A percentile compares a stretch with the other conserved stretches of the same genome.
Conservation (phyloP, 2,797 vertebrate species). For the Chiroxiphia lanceolata region DNA sequence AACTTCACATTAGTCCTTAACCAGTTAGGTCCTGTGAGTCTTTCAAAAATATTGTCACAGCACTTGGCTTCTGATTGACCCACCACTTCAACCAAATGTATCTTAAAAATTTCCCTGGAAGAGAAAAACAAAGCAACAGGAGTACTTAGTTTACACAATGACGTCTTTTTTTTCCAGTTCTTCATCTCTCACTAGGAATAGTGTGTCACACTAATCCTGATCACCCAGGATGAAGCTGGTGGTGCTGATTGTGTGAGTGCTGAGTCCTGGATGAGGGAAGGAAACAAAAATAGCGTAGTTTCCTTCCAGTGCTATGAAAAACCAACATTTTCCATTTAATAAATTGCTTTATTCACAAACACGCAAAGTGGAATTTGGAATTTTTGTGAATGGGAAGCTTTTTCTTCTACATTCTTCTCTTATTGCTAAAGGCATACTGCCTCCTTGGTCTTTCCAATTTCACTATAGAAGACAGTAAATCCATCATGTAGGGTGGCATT, state of each 20-base stretch:
- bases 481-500: neutral
- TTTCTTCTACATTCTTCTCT: neutral
- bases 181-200: neutral
- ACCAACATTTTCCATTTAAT: neutral
- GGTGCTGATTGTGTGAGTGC: neutral
- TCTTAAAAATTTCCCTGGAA: neutral
- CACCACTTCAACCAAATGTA: neutral
- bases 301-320: neutral
- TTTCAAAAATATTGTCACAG: neutral
- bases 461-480: neutral
- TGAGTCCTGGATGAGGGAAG: neutral
- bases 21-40: neutral
- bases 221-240: neutral
- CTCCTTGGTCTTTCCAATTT: neutral
- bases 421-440: neutral
- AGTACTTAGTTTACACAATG: neutral
- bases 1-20: neutral
- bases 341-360: neutral
- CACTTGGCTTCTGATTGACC: neutral
- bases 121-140: neutral
- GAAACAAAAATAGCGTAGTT: accelerated
- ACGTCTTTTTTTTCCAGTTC: neutral
- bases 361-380: neutral
- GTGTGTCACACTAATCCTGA: neutral
- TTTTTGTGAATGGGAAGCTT: neutral